Percentiles rank a stretch among this genome's conserved stretches.
Conservation (phyloP, 2,888 invertebrate species). For the Erebia palarica region DNA sequence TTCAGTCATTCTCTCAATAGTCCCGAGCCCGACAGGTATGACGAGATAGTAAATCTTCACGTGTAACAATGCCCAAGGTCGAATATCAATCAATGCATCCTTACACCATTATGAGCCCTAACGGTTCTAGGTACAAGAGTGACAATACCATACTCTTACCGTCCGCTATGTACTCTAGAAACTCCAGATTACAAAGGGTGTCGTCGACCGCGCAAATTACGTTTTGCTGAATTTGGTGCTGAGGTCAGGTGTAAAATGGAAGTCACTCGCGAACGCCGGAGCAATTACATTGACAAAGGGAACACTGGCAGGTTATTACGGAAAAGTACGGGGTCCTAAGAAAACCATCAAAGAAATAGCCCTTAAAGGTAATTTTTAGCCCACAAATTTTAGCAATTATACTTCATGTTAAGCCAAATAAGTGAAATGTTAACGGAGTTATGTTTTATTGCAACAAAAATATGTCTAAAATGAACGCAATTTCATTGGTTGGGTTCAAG, state of each 20-base stretch:
- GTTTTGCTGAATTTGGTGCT: slow-evolving; percentile 24
- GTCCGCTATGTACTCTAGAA: neutral
- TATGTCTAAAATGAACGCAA: too few species aligned
- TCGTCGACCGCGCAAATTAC: slow-evolving; percentile 24
- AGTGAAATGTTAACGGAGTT: neutral
- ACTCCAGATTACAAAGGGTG: slow-evolving; percentile 25
- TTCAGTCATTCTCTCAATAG: neutral
- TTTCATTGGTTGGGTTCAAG: too few species aligned
- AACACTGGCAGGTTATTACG: slow-evolving; percentile 9
- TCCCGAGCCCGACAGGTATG: slow-evolving; percentile 1
- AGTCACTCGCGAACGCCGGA: slow-evolving; percentile 12
- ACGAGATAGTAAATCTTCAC: slow-evolving; percentile 15
- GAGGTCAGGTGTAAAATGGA: slow-evolving; percentile 30
- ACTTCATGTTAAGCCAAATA: neutral
- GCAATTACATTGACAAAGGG: slow-evolving; percentile 24
- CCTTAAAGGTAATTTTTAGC: neutral
- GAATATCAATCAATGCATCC: slow-evolving; percentile 7
- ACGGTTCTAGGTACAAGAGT: neutral
- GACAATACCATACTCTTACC: slow-evolving; percentile 3
- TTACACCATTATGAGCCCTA: slow-evolving; percentile 14
- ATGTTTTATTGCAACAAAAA: too few species aligned
- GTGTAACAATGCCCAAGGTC: slow-evolving; percentile 22
- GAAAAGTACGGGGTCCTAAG: slow-evolving; percentile 5
- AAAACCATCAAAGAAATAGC: slow-evolving; percentile 5
- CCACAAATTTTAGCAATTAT: too few species aligned